A percentile compares a stretch with the other conserved stretches of the same genome.
Conservation (phyloP, 2,797 vertebrate genomes). For the Lophotriccus pileatus region DNA sequence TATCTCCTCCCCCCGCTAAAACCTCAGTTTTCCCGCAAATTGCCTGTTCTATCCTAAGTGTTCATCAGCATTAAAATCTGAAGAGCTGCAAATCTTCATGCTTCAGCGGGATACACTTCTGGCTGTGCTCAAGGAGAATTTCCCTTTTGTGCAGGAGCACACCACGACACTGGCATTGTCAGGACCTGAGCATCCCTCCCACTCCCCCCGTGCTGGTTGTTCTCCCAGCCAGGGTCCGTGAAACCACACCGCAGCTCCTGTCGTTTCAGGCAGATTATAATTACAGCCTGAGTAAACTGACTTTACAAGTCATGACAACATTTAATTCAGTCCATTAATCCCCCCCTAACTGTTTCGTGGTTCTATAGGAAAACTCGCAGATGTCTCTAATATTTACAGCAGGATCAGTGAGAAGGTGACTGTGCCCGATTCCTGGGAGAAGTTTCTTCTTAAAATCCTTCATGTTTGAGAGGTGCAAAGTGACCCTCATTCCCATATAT, state of each 20-base stretch:
- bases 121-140: not conserved
- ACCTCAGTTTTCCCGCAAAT: not conserved
- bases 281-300: constrained; percentile 28
- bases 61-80: not conserved
- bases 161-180: accelerated
- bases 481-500: not conserved
- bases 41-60: not conserved
- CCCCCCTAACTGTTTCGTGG: not conserved
- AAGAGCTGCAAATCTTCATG: not conserved
- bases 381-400: not conserved
- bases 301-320: constrained; percentile 5
- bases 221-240: not conserved
- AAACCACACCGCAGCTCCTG: not conserved
- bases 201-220: not conserved
- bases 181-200: not conserved
- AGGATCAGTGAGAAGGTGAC: not conserved
- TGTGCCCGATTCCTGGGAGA: not conserved
- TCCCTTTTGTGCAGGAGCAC: not conserved
- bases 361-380: not conserved
- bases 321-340: constrained; percentile 37
- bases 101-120: not conserved
- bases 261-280: not conserved
- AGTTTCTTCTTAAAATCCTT: not conserved
- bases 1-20: not conserved
- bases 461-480: not conserved